Evolutionary conservation across 2,113 vertebrate genomes (phyloP).

Genomic region (Calypte anna): DNA sequence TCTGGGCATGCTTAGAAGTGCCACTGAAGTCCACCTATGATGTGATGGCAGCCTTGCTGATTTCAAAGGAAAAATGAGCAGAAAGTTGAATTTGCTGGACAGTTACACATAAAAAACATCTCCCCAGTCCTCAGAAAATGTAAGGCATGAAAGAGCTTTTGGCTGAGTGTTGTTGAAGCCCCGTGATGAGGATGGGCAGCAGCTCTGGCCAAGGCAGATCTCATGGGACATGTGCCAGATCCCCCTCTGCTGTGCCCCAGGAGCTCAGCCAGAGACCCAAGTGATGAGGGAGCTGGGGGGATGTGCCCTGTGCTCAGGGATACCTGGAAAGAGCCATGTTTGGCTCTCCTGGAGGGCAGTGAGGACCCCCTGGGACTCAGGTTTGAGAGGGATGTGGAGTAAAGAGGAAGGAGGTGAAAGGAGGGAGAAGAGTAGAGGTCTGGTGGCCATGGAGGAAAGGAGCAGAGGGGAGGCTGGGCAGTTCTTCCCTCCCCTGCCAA

Average conservation of each 20-base stretch:
- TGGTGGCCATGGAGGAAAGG: not conserved
- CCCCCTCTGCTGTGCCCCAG: not conserved
- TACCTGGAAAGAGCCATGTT: rapidly evolving
- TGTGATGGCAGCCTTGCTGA: not conserved
- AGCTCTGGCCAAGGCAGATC: rapidly evolving
- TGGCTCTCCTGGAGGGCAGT: rapidly evolving
- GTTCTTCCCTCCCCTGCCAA: rapidly evolving
- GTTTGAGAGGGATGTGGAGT: not conserved
- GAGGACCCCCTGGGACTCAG: not conserved
- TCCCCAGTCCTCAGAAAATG: not conserved
- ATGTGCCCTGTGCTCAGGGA: rapidly evolving
- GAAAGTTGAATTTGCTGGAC: not conserved
- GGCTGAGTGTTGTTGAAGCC: not conserved
- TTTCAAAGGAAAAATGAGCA: constrained; percentile 32
- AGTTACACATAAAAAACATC: not conserved
- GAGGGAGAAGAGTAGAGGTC: not conserved
- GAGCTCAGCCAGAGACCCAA: rapidly evolving
- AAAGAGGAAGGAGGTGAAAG: not conserved
- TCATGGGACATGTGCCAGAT: rapidly evolving
- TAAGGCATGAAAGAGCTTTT: not conserved
- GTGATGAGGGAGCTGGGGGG: rapidly evolving
- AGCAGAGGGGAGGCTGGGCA: not conserved
- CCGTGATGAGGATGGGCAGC: rapidly evolving
- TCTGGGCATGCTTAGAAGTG: not conserved
- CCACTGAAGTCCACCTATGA: not conserved